A percentile compares a stretch with the other conserved stretches of the same genome.
phyloP scores from a whole-genome alignment of 1,140 invertebrate genomes.

The fruit fly (Drosophila melanogaster) region Release_6_plus_ISO1_MT NT_033777.3:19063501-19064000 shows the following conservation, averaged over 20 bases:
- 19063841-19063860: slow-evolving; percentile 37
- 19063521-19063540: slow-evolving; percentile 25
- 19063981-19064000: slow-evolving; percentile 29
- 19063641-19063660: slow-evolving; percentile 43
- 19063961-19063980: slow-evolving; percentile 8
- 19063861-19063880: slow-evolving; percentile 41
- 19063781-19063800: slow-evolving; percentile 33
- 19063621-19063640: slow-evolving; percentile 27
- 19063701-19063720: slow-evolving; percentile 20
- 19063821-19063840: slow-evolving; percentile 9
- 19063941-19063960: slow-evolving; percentile 1
- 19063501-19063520: slow-evolving; percentile 49
- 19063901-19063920: slow-evolving; percentile 22
- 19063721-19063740: background rate
- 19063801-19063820: slow-evolving; percentile 24
- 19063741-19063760: slow-evolving; percentile 31
- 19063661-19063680: slow-evolving; percentile 45
- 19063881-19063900: slow-evolving; percentile 47
- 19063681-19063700: slow-evolving; percentile 41
- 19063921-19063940: slow-evolving; percentile 10
- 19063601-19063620: slow-evolving; percentile 42
- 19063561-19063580: slow-evolving; percentile 57
- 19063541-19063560: slow-evolving; percentile 36
- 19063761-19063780: slow-evolving; percentile 38
- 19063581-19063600: slow-evolving; percentile 30